These are phyloP conservation scores for Ctenomys sociabilis DNA, from an alignment of 2,113 vertebrate species.

Conservation along the genomic window DNA sequence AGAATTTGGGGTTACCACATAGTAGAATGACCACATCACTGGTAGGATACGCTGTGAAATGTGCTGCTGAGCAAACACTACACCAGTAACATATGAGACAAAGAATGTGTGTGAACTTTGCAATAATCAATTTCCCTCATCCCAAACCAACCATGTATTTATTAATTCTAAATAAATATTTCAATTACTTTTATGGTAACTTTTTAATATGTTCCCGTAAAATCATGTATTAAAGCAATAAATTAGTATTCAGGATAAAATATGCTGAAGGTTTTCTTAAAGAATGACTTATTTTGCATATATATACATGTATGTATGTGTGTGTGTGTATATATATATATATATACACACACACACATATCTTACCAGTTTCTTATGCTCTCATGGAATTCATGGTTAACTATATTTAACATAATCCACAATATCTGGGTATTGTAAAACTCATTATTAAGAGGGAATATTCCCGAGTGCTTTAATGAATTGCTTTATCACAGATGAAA, in stretches of 20 bases:
- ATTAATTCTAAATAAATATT: background rate
- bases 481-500: background rate
- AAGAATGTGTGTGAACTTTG: background rate
- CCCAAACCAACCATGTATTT: background rate
- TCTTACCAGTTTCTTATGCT: background rate
- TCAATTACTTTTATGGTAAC: background rate
- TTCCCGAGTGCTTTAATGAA: background rate
- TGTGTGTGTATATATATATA: background rate
- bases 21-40: background rate
- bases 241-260: background rate
- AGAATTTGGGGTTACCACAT: background rate
- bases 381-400: background rate
- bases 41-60: background rate
- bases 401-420: background rate
- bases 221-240: background rate
- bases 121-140: background rate
- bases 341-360: background rate
- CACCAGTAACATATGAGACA: background rate
- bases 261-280: background rate
- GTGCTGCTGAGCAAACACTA: background rate
- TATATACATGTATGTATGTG: background rate
- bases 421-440: background rate
- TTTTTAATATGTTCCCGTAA: background rate
- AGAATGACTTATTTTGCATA: background rate
- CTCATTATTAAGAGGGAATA: background rate